A percentile compares a stretch with the other conserved stretches of the same genome.
phyloP scores from a whole-genome alignment of 2,797 vertebrate genomes.

The Micrastur ruficollis region DNA sequence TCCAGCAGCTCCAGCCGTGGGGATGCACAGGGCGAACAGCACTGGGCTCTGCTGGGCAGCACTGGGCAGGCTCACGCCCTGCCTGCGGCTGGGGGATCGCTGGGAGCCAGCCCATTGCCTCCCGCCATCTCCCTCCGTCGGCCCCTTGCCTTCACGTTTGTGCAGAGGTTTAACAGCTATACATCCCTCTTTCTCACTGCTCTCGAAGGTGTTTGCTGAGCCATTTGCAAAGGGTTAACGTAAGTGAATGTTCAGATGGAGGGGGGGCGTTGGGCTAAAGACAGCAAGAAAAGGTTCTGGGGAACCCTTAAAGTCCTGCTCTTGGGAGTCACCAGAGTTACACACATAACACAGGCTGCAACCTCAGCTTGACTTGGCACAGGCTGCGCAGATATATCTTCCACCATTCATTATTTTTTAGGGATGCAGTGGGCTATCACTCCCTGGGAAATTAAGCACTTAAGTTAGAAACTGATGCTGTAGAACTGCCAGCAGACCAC shows the following conservation, averaged over 20 bases:
- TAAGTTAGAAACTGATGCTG: background rate
- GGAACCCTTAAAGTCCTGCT: background rate
- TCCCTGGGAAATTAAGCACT: background rate
- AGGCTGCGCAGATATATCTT: background rate
- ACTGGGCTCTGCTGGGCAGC: background rate
- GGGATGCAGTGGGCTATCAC: background rate
- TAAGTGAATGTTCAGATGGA: background rate
- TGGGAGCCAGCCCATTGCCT: background rate
- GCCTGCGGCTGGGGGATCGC: background rate
- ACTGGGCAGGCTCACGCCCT: background rate
- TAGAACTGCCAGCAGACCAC: background rate
- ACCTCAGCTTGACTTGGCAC: background rate
- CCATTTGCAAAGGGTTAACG: background rate
- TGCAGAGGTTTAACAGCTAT: background rate
- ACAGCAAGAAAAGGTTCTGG: background rate
- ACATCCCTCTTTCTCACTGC: background rate
- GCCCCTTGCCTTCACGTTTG: background rate
- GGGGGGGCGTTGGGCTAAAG: background rate
- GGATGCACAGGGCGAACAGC: fast-evolving
- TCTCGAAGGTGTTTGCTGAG: background rate
- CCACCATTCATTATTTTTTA: background rate
- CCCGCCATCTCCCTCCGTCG: fast-evolving
- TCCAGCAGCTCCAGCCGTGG: background rate
- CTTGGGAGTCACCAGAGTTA: background rate
- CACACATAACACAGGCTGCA: background rate